Evolutionary conservation across 2,888 invertebrate genomes (phyloP).

Genomic region (Polymixis flavicincta): DNA sequence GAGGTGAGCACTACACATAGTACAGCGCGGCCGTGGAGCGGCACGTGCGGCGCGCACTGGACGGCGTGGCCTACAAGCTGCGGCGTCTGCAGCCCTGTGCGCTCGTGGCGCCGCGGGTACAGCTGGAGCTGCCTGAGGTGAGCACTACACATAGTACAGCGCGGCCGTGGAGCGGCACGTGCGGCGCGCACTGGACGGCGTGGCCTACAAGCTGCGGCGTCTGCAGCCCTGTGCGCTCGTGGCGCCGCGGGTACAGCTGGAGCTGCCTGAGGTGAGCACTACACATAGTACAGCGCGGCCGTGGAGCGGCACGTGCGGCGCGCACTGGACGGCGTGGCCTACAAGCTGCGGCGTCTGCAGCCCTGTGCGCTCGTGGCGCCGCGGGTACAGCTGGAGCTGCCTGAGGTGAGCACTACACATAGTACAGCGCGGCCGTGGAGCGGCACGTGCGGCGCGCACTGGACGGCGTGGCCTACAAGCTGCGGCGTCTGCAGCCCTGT

Average conservation of each 20-base stretch:
- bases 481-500: slow-evolving; percentile 96
- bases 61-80: slow-evolving; percentile 97
- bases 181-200: slow-evolving; percentile 92
- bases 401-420: slow-evolving; percentile 91
- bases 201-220: slow-evolving; percentile 96
- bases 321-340: slow-evolving; percentile 94
- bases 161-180: slow-evolving; percentile 81
- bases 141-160: background rate
- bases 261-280: slow-evolving; percentile 94
- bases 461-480: slow-evolving; percentile 96
- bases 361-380: slow-evolving; percentile 96
- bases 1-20: slow-evolving; percentile 89
- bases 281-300: too few species aligned
- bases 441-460: slow-evolving; percentile 87
- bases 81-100: slow-evolving; percentile 97
- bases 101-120: slow-evolving; percentile 94
- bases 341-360: slow-evolving; percentile 96
- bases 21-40: slow-evolving; percentile 75
- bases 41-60: slow-evolving; percentile 88
- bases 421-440: slow-evolving; percentile 71
- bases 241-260: slow-evolving; percentile 95
- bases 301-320: slow-evolving; percentile 83
- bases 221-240: slow-evolving; percentile 97
- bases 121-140: slow-evolving; percentile 96
- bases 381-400: slow-evolving; percentile 95